Evolutionary conservation across 2,888 invertebrate genomes (phyloP).

Genomic region (Linyphia triangularis): DNA sequence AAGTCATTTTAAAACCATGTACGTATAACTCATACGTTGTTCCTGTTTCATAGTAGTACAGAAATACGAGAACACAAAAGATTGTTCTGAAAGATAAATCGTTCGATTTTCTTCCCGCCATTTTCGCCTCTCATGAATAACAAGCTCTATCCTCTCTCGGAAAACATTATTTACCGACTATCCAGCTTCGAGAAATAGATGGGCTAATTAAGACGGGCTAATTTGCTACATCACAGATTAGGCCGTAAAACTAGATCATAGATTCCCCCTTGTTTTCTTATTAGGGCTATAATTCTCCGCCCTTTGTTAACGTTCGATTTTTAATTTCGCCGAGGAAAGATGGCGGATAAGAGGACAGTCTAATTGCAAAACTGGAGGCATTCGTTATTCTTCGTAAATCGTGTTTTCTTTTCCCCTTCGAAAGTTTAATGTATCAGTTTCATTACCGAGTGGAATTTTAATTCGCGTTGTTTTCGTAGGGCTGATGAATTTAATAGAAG

Average conservation of each 20-base stretch:
- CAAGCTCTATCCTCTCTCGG: neutral
- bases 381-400: constrained; percentile 16
- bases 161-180: constrained; percentile 35
- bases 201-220: constrained; percentile 56
- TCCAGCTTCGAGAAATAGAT: constrained; percentile 42
- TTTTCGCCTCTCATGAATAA: neutral
- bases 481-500: constrained; percentile 12
- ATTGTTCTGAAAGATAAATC: neutral
- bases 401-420: neutral
- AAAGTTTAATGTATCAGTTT: constrained; percentile 45
- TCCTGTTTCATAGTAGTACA: neutral
- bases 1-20: neutral
- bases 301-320: constrained; percentile 51
- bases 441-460: constrained; percentile 48
- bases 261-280: constrained; percentile 44
- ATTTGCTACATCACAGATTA: constrained; percentile 52
- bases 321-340: constrained; percentile 41
- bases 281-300: constrained; percentile 52
- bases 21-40: neutral
- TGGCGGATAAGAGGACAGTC: constrained; percentile 23
- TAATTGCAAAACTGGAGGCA: constrained; percentile 26
- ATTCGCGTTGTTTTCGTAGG: neutral
- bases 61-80: too few relatives aligned
- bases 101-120: neutral
- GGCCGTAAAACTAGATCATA: constrained; percentile 51